A percentile compares a stretch with the other conserved stretches of the same genome.
These are phyloP conservation scores for Hemaris fuciformis DNA, from an alignment of 2,888 invertebrate species.

Conservation along the genomic window DNA sequence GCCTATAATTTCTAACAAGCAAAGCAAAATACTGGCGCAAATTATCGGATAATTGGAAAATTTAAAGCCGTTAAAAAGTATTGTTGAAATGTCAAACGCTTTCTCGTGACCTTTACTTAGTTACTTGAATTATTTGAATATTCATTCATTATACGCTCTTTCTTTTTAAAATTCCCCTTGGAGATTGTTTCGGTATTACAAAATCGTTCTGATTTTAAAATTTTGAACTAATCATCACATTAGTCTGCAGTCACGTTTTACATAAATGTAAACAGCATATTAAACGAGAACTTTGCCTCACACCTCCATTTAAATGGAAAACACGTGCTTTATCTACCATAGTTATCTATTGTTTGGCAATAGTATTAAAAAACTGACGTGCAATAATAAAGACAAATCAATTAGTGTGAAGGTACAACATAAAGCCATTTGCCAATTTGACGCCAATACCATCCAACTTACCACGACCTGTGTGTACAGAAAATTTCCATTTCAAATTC, in stretches of 20 bases:
- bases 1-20: too few species aligned
- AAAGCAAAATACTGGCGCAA: neutral
- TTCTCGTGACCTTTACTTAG: neutral
- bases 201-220: neutral
- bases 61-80: neutral
- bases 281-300: neutral
- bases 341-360: neutral
- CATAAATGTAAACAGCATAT: neutral
- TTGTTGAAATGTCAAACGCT: neutral
- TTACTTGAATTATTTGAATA: neutral
- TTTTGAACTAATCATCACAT: neutral
- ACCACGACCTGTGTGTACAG: neutral
- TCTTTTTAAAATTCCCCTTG: neutral
- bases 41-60: neutral
- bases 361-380: neutral
- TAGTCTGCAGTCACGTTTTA: neutral
- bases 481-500: conserved; percentile 6
- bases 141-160: neutral
- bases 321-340: neutral
- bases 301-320: neutral
- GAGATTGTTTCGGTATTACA: neutral
- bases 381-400: neutral
- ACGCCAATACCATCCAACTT: neutral
- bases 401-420: neutral
- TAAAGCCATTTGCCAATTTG: neutral